Conservation (phyloP, 2,113 vertebrate genomes). For the Ailuropoda melanoleuca region DNA sequence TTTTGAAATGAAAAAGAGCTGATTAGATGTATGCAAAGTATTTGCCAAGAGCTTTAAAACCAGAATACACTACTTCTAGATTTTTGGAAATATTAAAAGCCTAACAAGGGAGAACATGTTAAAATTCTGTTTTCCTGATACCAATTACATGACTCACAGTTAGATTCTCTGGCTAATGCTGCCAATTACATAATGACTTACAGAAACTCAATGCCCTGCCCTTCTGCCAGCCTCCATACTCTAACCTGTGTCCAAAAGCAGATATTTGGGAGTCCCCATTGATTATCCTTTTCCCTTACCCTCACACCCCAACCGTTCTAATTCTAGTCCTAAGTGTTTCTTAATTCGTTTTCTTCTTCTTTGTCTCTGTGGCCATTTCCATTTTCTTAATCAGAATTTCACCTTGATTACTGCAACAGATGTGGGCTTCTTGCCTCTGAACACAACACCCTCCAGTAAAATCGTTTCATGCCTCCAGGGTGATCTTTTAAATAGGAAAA, state of each 20-base stretch:
- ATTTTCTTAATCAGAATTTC: neutral
- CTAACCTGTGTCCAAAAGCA: neutral
- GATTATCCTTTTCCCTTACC: accelerated
- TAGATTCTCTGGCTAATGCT: neutral
- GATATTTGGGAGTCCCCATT: neutral
- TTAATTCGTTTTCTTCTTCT: neutral
- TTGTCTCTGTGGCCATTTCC: neutral
- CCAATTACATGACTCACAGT: neutral
- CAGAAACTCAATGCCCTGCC: neutral
- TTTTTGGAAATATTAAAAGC: neutral
- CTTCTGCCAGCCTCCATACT: neutral
- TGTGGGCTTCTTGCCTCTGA: neutral
- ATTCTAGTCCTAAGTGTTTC: neutral
- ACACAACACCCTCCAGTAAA: neutral
- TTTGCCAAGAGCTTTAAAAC: neutral
- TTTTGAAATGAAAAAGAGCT: neutral
- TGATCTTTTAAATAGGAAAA: neutral
- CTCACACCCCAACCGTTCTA: neutral
- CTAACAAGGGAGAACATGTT: neutral
- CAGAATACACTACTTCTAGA: neutral
- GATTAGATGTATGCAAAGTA: neutral
- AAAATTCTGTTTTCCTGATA: neutral
- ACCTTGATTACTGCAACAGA: neutral
- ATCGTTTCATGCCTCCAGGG: neutral
- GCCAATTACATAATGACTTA: neutral